Conservation (phyloP, 1,140 invertebrate species). For the Eupristina koningsbergeri region DNA sequence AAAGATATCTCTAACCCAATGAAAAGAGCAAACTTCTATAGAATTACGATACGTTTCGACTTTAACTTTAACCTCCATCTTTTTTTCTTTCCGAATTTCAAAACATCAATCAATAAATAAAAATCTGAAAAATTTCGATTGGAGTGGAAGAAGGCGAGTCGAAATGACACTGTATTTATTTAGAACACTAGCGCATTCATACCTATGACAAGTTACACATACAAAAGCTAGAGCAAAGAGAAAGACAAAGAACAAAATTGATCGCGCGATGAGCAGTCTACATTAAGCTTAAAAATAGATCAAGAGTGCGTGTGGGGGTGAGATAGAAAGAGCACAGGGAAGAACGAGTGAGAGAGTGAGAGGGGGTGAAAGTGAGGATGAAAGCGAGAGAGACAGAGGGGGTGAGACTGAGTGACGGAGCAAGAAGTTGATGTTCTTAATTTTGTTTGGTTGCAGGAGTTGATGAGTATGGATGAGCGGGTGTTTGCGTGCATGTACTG, state of each 20-base stretch:
- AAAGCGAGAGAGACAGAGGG: conserved; percentile 49
- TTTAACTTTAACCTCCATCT: background rate
- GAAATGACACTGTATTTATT: conserved; percentile 44
- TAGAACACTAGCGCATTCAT: conserved; percentile 42
- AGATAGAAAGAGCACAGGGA: conserved; percentile 27
- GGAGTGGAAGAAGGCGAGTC: background rate
- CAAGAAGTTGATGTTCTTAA: conserved; percentile 92
- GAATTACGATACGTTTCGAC: no score
- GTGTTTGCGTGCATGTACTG: conserved; percentile 89
- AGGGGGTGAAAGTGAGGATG: conserved; percentile 48
- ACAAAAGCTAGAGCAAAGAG: conserved; percentile 52
- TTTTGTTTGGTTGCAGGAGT: conserved; percentile 92
- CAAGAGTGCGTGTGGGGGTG: background rate
- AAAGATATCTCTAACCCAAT: background rate
- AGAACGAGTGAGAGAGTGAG: background rate
- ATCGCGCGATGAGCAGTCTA: conserved; percentile 47
- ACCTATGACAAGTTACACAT: conserved; percentile 32
- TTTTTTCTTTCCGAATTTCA: conserved; percentile 16
- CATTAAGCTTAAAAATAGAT: conserved; percentile 34
- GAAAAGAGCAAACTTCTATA: conserved; percentile 40
- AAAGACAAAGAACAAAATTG: conserved; percentile 51
- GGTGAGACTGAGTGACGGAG: conserved; percentile 53
- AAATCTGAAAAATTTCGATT: background rate
- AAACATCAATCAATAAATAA: background rate
- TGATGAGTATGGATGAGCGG: conserved; percentile 82